Evolutionary conservation across 2,888 invertebrate genomes (phyloP).

Genomic region (Galeruca laticollis): DNA sequence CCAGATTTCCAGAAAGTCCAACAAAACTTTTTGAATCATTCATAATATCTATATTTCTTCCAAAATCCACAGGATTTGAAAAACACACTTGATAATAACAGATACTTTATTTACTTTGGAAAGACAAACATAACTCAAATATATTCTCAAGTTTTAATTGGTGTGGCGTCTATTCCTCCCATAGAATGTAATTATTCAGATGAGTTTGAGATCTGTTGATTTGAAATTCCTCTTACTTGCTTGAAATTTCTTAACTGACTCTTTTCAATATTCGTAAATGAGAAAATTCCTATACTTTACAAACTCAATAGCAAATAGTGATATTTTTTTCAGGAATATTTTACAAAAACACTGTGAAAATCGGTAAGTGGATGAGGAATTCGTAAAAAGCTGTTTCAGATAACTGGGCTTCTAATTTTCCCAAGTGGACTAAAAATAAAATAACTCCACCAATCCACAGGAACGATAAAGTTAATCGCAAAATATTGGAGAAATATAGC

Average conservation of each 20-base stretch:
- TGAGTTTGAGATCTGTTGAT: conserved; percentile 8
- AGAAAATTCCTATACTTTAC: too few relatives aligned
- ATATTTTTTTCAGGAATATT: too few relatives aligned
- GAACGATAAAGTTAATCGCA: too few relatives aligned
- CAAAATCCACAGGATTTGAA: not conserved
- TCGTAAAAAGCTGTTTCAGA: too few relatives aligned
- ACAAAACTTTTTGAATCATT: conserved; percentile 2
- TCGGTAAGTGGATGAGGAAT: too few relatives aligned
- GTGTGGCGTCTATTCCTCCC: conserved; percentile 23
- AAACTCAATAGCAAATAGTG: too few relatives aligned
- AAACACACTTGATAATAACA: conserved; percentile 5
- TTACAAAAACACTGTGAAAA: too few relatives aligned
- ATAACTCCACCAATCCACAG: too few relatives aligned
- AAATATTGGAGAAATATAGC: too few relatives aligned
- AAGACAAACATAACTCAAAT: conserved; percentile 21
- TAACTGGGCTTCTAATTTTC: too few relatives aligned
- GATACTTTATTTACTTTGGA: not conserved
- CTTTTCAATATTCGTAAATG: conserved; percentile 1
- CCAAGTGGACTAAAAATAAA: too few relatives aligned
- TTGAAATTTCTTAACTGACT: conserved; percentile 8
- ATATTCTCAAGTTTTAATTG: conserved; percentile 34
- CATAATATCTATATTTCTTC: not conserved
- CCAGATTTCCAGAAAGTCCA: not conserved
- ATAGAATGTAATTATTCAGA: conserved; percentile 31
- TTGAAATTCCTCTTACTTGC: not conserved